phyloP scores from a whole-genome alignment of 2,888 invertebrate species.

The Lordiphosa andalusiaca region DNA sequence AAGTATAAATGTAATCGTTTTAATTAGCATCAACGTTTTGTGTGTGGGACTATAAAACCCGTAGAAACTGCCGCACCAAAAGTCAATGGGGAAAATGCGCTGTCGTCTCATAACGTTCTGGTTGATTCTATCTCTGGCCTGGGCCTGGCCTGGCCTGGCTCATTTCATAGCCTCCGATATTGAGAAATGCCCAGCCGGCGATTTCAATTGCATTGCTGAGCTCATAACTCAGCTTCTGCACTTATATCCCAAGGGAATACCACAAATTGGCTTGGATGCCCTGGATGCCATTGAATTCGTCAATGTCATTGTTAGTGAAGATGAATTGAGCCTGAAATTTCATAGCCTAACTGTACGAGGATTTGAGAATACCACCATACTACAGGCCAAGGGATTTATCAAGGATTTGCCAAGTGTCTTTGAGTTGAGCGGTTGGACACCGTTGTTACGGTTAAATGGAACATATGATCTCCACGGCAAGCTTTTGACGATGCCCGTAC shows the following conservation, averaged over 20 bases:
- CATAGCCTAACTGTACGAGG: constrained; percentile 51
- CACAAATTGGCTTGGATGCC: constrained; percentile 50
- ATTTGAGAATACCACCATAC: constrained; percentile 46
- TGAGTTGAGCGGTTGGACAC: constrained; percentile 33
- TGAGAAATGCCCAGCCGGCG: constrained; percentile 57
- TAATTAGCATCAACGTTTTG: not conserved
- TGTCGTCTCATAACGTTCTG: constrained; percentile 1
- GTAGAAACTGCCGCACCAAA: not conserved
- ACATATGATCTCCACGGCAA: constrained; percentile 77
- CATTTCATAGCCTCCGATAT: constrained; percentile 33
- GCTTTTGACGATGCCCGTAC: constrained; percentile 77
- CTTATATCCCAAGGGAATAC: constrained; percentile 59
- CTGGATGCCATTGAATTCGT: constrained; percentile 47
- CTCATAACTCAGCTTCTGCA: constrained; percentile 49
- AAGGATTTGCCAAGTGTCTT: constrained; percentile 39
- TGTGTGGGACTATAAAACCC: not conserved
- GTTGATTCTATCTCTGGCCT: constrained; percentile 1
- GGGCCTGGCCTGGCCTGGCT: no score
- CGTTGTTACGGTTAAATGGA: constrained; percentile 54
- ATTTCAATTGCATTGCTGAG: constrained; percentile 57
- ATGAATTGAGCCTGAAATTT: constrained; percentile 55
- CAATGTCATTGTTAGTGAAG: constrained; percentile 47
- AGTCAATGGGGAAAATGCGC: constrained; percentile 7
- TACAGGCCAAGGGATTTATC: constrained; percentile 61
- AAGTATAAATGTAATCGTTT: constrained; percentile 9